These are phyloP conservation scores for Sciurus niger DNA, from an alignment of 2,113 vertebrate genomes.

Conservation along the genomic window DNA sequence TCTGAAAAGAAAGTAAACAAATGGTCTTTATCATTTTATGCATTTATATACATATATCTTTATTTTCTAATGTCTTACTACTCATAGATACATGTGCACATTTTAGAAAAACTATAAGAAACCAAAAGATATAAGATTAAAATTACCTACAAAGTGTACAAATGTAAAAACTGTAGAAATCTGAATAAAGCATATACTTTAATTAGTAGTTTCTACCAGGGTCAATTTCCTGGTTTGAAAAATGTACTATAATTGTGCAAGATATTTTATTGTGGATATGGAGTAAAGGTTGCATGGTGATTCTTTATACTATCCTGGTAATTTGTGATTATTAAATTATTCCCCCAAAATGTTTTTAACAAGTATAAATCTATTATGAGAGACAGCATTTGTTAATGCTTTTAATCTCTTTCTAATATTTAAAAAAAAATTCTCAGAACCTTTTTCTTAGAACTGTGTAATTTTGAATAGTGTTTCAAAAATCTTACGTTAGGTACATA, in stretches of 20 bases:
- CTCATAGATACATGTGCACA: not conserved
- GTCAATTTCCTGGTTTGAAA: not conserved
- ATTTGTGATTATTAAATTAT: not conserved
- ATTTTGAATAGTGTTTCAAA: not conserved
- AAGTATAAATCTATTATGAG: not conserved
- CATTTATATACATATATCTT: not conserved
- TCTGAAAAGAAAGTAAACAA: slow-evolving; percentile 25
- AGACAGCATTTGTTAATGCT: not conserved
- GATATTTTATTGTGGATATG: not conserved
- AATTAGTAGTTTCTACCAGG: not conserved
- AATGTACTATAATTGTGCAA: not conserved
- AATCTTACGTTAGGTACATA: slow-evolving; percentile 2
- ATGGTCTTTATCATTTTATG: not conserved
- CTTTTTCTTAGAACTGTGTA: too few relatives aligned
- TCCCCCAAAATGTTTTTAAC: not conserved
- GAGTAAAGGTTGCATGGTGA: not conserved
- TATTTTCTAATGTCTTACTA: not conserved
- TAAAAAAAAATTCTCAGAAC: not conserved
- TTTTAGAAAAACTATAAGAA: not conserved
- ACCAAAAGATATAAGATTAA: not conserved
- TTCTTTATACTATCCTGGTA: not conserved
- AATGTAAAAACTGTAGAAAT: not conserved
- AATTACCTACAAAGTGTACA: not conserved
- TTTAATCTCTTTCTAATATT: not conserved
- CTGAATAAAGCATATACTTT: not conserved